A percentile compares a stretch with the other conserved stretches of the same genome.
Conservation (phyloP, 2,797 vertebrate genomes). For the Prionace glauca region DNA sequence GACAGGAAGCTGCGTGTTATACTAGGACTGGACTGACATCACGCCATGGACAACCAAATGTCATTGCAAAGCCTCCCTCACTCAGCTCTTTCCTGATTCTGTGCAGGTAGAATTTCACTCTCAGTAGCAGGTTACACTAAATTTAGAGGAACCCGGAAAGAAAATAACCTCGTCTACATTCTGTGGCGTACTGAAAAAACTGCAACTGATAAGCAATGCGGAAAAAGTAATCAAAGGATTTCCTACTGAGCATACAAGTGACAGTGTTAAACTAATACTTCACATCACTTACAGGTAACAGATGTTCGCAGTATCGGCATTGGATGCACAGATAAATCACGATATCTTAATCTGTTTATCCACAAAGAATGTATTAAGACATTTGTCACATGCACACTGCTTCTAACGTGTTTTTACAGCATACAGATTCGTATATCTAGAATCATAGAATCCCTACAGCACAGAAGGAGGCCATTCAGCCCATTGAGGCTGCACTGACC, state of each 20-base stretch:
- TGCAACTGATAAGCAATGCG: not conserved
- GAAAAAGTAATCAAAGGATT: not conserved
- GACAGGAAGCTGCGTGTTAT: not conserved
- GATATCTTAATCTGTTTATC: not conserved
- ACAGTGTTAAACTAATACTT: not conserved
- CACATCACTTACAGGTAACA: not conserved
- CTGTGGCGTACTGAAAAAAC: not conserved
- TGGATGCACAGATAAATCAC: not conserved
- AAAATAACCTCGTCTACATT: not conserved
- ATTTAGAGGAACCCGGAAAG: not conserved
- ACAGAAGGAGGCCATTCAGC: too few species aligned
- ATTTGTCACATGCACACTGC: not conserved
- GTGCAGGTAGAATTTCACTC: slow-evolving; percentile 23
- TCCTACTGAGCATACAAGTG: not conserved
- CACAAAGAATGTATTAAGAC: not conserved
- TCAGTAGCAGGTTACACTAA: not conserved
- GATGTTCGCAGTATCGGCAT: not conserved
- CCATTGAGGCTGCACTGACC: too few species aligned
- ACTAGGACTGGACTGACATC: not conserved
- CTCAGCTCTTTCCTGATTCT: not conserved
- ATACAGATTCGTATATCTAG: not conserved
- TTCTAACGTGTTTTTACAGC: not conserved
- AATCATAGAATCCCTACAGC: too few species aligned
- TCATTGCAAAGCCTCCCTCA: not conserved
- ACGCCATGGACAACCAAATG: not conserved